These are phyloP conservation scores for Lepus americanus DNA, from an alignment of 2,113 vertebrate species.

Conservation along the genomic window DNA sequence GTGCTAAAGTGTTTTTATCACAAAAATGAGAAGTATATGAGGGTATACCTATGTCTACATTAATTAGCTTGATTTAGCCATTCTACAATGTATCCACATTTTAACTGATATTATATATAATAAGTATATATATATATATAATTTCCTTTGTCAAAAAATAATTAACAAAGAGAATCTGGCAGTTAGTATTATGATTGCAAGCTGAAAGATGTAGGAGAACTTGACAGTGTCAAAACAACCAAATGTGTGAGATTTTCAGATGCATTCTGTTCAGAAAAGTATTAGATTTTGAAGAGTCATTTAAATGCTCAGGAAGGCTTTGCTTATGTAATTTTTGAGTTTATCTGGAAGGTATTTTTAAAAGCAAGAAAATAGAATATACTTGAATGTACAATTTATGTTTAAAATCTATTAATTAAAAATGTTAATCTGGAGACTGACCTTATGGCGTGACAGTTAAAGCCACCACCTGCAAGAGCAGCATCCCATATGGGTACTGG, in stretches of 20 bases:
- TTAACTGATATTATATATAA: not conserved
- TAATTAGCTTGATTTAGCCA: not conserved
- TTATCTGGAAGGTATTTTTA: not conserved
- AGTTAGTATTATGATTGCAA: not conserved
- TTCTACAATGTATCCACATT: not conserved
- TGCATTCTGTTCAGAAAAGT: not conserved
- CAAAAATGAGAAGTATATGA: not conserved
- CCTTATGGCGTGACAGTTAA: no score
- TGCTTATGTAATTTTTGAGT: not conserved
- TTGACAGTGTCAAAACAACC: not conserved
- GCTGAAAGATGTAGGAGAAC: not conserved
- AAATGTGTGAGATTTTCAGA: not conserved
- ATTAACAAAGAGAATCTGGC: not conserved
- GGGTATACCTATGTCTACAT: no score
- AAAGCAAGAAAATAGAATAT: not conserved
- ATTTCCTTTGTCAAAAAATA: not conserved
- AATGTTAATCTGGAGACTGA: not conserved
- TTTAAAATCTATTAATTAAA: not conserved
- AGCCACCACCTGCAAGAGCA: no score
- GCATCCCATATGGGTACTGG: no score
- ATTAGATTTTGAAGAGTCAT: not conserved
- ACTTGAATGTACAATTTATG: not conserved
- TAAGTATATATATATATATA: not conserved
- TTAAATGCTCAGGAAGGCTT: not conserved
- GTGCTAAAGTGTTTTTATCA: not conserved